These are phyloP conservation scores for Bicyclus anynana DNA, from an alignment of 1,140 invertebrate species.

Conservation along the genomic window DNA sequence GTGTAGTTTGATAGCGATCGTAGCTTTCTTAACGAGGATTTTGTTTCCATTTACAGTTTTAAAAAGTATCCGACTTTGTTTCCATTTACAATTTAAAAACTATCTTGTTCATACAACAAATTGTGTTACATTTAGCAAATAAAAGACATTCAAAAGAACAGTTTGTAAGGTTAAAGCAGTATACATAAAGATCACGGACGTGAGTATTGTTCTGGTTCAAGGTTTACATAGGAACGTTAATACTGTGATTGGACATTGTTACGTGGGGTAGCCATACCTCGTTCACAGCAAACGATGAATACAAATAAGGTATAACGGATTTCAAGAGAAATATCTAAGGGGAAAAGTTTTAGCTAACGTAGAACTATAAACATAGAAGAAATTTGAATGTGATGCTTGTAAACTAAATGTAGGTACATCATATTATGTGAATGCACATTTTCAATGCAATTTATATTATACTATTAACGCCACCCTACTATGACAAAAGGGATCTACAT, in stretches of 20 bases:
- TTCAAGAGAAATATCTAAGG: constrained; percentile 18
- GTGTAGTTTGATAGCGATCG: constrained; percentile 18
- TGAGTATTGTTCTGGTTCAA: background rate
- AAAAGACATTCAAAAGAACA: background rate
- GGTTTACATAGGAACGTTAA: constrained; percentile 4
- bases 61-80: background rate
- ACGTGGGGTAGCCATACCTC: constrained; percentile 13
- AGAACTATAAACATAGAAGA: no score
- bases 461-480: no score
- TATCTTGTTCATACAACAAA: no score
- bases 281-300: constrained; percentile 23
- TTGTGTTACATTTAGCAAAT: no score
- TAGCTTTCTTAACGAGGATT: constrained; percentile 19
- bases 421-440: no score
- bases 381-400: no score
- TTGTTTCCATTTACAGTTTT: constrained; percentile 3
- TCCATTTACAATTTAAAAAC: no score
- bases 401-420: no score
- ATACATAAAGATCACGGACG: background rate
- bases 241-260: constrained; percentile 4
- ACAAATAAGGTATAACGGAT: constrained; percentile 30
- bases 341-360: no score
- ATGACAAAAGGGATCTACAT: no score
- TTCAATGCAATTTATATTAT: no score
- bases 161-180: background rate